These are phyloP conservation scores for Hydrolagus affinis DNA, from an alignment of 2,113 vertebrate genomes.

Conservation along the genomic window DNA sequence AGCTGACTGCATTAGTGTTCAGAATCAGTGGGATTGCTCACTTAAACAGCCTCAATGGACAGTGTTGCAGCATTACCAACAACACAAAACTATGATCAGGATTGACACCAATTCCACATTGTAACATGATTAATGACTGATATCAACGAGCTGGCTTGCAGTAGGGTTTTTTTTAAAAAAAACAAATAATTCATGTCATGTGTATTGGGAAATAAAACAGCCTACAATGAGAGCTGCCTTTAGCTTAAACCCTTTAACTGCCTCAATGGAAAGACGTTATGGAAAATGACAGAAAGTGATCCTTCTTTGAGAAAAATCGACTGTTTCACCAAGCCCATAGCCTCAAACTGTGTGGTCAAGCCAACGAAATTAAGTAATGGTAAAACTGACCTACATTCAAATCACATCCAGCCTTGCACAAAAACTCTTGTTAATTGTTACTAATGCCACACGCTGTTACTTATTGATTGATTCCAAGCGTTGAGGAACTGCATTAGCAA, in stretches of 20 bases:
- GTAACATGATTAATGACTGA: neutral
- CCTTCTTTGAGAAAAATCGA: neutral
- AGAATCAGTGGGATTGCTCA: neutral
- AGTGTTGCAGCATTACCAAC: neutral
- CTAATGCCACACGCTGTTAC: neutral
- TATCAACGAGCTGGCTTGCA: neutral
- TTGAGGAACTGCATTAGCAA: neutral
- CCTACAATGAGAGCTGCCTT: neutral
- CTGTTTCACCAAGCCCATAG: neutral
- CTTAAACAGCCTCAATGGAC: neutral
- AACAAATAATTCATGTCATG: neutral
- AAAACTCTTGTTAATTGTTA: neutral
- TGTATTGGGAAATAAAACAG: neutral
- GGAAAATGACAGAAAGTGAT: neutral
- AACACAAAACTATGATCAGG: neutral
- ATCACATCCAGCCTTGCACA: neutral
- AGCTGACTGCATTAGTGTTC: neutral
- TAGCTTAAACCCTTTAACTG: neutral
- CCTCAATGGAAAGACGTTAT: neutral
- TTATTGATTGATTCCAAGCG: slow-evolving; percentile 13
- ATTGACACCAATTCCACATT: neutral
- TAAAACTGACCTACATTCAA: neutral
- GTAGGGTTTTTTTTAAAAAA: neutral
- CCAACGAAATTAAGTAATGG: neutral
- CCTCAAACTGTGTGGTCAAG: neutral